A percentile compares a stretch with the other conserved stretches of the same genome.
These are phyloP conservation scores for Eupithecia insigniata DNA, from an alignment of 2,888 invertebrate species.

Conservation along the genomic window DNA sequence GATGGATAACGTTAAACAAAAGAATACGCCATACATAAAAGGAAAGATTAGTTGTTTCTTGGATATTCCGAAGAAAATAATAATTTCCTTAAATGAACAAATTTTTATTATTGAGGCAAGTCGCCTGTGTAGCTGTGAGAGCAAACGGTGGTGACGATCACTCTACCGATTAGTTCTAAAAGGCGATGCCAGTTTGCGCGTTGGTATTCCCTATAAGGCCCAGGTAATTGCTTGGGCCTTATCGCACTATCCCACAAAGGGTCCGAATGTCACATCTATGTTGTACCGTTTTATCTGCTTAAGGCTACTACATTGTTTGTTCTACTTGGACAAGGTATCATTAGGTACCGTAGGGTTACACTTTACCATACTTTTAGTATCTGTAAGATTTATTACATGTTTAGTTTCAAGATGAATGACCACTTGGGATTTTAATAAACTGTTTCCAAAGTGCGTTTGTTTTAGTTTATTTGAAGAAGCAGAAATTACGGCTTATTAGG, in stretches of 20 bases:
- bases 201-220: conserved; percentile 38
- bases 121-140: conserved; percentile 26
- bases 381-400: not conserved
- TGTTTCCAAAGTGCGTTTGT: not conserved
- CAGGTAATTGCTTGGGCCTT: conserved; percentile 40
- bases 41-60: not conserved
- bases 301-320: conserved; percentile 40
- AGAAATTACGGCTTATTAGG: not conserved
- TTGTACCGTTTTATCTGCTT: conserved; percentile 39
- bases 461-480: not conserved
- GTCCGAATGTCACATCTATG: conserved; percentile 41
- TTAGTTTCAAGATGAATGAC: not conserved
- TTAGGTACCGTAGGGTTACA: conserved; percentile 9
- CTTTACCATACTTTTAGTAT: not conserved
- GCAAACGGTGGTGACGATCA: conserved; percentile 36
- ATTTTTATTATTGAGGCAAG: not conserved
- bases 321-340: conserved; percentile 26
- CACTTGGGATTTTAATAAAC: not conserved
- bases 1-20: not conserved
- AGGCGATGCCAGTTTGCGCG: conserved; percentile 36
- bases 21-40: not conserved
- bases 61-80: not conserved
- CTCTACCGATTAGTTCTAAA: conserved; percentile 34
- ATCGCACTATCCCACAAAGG: conserved; percentile 41
- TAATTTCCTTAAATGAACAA: not conserved